These are phyloP conservation scores for Drusus annulatus DNA, from an alignment of 1,140 invertebrate species.

Conservation along the genomic window DNA sequence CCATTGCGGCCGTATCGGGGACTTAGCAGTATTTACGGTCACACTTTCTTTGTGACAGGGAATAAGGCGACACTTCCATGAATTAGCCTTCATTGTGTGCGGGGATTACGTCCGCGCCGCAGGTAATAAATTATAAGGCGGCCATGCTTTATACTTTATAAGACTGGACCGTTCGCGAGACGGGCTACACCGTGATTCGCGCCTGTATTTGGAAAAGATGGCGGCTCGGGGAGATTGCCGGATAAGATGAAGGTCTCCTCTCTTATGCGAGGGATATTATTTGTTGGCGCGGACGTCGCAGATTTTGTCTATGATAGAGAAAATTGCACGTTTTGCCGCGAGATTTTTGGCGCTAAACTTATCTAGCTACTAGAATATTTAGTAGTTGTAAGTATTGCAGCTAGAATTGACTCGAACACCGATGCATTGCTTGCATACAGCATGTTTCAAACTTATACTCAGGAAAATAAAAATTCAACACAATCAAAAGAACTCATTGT, in stretches of 20 bases:
- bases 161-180: too few species aligned
- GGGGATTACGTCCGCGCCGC: not conserved
- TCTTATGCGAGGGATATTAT: not conserved
- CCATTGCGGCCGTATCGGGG: not conserved
- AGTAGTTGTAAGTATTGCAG: too few species aligned
- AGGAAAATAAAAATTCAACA: too few species aligned
- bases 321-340: too few species aligned
- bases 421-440: too few species aligned
- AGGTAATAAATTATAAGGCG: constrained; percentile 18
- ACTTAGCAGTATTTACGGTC: not conserved
- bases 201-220: constrained; percentile 36
- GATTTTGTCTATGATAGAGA: not conserved
- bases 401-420: too few species aligned
- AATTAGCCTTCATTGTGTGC: constrained; percentile 21
- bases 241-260: constrained; percentile 34
- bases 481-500: too few species aligned
- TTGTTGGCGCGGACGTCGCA: not conserved
- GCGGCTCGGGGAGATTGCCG: not conserved
- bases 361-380: too few species aligned
- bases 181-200: constrained; percentile 24
- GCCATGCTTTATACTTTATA: constrained; percentile 22
- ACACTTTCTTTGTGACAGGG: constrained; percentile 2
- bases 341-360: too few species aligned
- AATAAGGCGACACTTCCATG: constrained; percentile 6
- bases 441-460: too few species aligned